Base-by-base conservation (phyloP, 1,140 invertebrate species). In the Drosophila watanabei region DNA sequence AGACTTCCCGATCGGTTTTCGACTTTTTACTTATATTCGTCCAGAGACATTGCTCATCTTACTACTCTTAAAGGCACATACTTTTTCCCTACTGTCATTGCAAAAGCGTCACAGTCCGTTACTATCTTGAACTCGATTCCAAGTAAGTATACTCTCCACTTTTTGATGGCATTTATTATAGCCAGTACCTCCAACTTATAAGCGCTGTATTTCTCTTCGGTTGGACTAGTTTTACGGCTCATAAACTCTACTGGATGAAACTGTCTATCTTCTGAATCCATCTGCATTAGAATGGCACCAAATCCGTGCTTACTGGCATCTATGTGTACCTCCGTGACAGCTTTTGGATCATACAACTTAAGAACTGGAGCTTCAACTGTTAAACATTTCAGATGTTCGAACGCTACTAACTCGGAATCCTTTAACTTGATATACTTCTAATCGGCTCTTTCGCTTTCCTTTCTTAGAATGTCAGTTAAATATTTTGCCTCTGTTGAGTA, bases 41-140 rank as follows among this genome's bases (percentile, higher is more conserved):
- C 46, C 20, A 48, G 13, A 24, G 24, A 48, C 20, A 48, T 48
- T 24, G 46, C 46, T 20, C 20, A 48, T 24, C 20, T 48, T 14
- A 20, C 46, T 11, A 14, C 20, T 24, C 46, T 24, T 10, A 48
- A 13, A 48, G 46, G 20, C 7, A 48, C 46, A 48, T 24, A 1
- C 20, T 7, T 48, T 24, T 24, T 48, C 18, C 46, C 11, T 48
- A 24, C 46, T 20, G 20, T 48, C 46, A 48, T 48, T 20, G 46
- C 46, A 24, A 48, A 48, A 11, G 20, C 46, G 46, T 24, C 20
- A 48, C 46, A 48, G 46, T 48, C 46, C 13, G 20, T 48, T 48
- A 48, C 9, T 48, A 46, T 46, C 20, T 46, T 46, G n/a, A 46
- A n/a, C n/a, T n/a, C n/a, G n/a, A n/a, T n/a, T n/a, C n/a, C n/a